Evolutionary conservation across 1,140 invertebrate species (phyloP).

Genomic region (Ceratosolen solmsi): DNA sequence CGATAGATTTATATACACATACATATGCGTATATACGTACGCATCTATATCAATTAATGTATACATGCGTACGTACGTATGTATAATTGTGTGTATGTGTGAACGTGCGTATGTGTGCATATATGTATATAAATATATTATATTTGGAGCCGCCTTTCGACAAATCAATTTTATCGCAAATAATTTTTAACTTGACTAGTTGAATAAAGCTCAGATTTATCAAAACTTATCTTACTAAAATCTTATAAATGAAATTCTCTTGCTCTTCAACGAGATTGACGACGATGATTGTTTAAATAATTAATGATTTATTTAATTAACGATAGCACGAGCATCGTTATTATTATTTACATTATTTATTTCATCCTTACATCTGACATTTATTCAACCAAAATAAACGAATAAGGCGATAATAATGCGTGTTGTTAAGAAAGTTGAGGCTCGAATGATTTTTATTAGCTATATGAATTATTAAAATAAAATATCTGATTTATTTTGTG

Average conservation of each 20-base stretch:
- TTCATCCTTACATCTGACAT: conserved; percentile 10
- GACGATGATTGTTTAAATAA: background rate
- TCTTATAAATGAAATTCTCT: too few species aligned
- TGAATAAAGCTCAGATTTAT: too few species aligned
- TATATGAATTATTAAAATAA: conserved; percentile 17
- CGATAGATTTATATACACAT: conserved; percentile 39
- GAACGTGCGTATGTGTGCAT: background rate
- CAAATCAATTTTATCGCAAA: conserved; percentile 44
- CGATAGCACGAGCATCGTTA: background rate
- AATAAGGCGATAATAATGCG: conserved; percentile 33
- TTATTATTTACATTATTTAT: background rate
- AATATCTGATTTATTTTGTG: conserved; percentile 17
- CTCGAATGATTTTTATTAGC: too few species aligned
- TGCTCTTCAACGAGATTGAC: too few species aligned
- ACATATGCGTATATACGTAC: background rate
- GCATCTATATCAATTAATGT: background rate
- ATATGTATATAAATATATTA: conserved; percentile 28
- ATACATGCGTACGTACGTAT: conserved; percentile 10
- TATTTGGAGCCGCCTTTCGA: conserved; percentile 42
- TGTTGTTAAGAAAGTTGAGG: conserved; percentile 18
- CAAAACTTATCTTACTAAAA: too few species aligned
- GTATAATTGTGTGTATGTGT: background rate
- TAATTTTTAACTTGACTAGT: conserved; percentile 41
- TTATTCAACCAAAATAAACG: conserved; percentile 34
- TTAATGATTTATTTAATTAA: background rate